A percentile compares a stretch with the other conserved stretches of the same genome.
Evolutionary conservation across 2,113 vertebrate species (phyloP).

Genomic region (Polypterus senegalus): DNA sequence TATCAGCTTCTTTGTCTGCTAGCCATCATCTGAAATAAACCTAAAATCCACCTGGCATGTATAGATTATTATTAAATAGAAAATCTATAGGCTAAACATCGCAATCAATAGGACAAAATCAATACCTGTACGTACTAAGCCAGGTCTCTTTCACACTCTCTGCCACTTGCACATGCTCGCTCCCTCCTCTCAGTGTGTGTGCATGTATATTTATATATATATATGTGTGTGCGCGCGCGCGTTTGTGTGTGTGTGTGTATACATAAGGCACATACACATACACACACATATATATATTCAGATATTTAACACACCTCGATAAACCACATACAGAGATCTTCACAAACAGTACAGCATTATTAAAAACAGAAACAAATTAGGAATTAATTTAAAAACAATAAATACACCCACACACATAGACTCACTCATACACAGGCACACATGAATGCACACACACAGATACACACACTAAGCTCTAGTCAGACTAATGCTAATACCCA

Average conservation of each 20-base stretch:
- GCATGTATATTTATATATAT: neutral
- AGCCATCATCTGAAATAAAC: constrained; percentile 10
- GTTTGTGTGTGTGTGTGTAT: no score
- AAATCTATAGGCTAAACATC: constrained; percentile 64
- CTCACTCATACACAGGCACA: neutral
- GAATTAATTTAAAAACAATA: neutral
- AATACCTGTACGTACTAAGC: constrained; percentile 33
- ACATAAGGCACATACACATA: no score
- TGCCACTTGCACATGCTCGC: neutral
- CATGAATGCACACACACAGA: neutral
- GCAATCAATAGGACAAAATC: constrained; percentile 52
- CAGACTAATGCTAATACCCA: neutral
- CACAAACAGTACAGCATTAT: neutral
- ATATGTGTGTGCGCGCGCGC: neutral
- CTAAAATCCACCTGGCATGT: constrained; percentile 27
- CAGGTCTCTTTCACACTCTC: constrained; percentile 16
- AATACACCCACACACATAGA: neutral
- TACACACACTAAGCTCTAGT: neutral
- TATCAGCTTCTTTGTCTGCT: neutral
- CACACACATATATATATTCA: no score
- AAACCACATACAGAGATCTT: no score
- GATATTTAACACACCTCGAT: no score
- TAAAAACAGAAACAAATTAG: neutral
- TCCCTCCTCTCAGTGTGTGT: neutral
- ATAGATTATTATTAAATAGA: constrained; percentile 44